Evolutionary conservation across 1,140 invertebrate genomes (phyloP).

Genomic region (Hestina assimilis): DNA sequence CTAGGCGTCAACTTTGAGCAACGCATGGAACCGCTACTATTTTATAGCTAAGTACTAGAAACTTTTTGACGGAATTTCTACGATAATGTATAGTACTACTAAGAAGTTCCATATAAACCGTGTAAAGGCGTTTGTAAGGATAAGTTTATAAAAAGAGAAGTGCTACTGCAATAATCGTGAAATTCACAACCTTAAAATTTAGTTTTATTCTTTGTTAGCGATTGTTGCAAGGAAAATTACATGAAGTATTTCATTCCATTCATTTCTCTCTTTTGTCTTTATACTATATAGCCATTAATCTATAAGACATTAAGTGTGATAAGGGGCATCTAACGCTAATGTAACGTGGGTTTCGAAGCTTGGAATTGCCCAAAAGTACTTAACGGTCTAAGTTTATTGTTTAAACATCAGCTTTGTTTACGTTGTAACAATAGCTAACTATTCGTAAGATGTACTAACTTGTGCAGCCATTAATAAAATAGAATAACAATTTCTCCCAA

Average conservation of each 20-base stretch:
- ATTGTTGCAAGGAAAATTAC: no score
- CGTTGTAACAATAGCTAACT: not conserved
- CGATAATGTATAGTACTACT: not conserved
- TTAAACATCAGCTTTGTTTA: conserved; percentile 13
- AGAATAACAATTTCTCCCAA: no score
- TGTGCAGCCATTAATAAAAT: not conserved
- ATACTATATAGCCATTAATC: no score
- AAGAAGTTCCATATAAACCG: not conserved
- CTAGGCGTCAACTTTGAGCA: not conserved
- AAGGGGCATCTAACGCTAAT: conserved; percentile 4
- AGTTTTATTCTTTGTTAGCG: no score
- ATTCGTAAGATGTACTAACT: not conserved
- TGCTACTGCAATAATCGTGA: not conserved
- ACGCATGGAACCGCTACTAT: not conserved
- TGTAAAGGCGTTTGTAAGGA: not conserved
- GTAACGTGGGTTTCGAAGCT: conserved; percentile 3
- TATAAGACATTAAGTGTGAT: conserved; percentile 7
- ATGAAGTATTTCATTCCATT: no score
- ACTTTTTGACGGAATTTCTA: not conserved
- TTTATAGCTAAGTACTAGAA: conserved; percentile 1
- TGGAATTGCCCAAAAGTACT: conserved; percentile 4
- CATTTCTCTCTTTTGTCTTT: not conserved
- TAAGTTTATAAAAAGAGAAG: no score
- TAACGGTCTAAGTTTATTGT: conserved; percentile 15
- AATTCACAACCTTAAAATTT: no score